phyloP scores from a whole-genome alignment of 2,797 vertebrate genomes.

The Loris lydekkerianus region DNA sequence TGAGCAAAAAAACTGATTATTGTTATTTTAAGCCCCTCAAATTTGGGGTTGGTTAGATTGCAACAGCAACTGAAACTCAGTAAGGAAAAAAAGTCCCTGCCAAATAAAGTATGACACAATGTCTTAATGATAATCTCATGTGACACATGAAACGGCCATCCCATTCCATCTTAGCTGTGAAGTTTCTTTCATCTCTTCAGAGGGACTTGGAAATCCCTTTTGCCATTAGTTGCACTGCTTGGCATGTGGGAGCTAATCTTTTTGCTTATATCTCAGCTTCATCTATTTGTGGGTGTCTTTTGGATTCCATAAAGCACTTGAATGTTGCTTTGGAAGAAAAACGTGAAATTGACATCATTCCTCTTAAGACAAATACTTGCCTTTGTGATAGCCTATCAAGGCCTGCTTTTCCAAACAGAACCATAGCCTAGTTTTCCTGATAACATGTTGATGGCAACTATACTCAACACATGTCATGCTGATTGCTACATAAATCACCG shows the following conservation, averaged over 20 bases:
- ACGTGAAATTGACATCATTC: not conserved
- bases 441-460: not conserved
- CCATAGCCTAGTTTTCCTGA: fast-evolving
- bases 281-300: not conserved
- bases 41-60: not conserved
- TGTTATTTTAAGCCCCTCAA: not conserved
- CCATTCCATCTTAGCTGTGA: not conserved
- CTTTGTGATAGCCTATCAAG: not conserved
- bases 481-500: fast-evolving
- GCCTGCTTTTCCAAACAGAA: not conserved
- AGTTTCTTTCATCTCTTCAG: not conserved
- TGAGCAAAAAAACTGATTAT: not conserved
- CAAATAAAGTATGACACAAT: not conserved
- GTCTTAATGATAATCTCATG: not conserved
- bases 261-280: fast-evolving
- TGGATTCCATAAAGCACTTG: not conserved
- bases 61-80: not conserved
- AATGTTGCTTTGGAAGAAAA: not conserved
- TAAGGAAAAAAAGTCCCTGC: not conserved
- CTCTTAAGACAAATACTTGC: not conserved
- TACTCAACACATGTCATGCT: too few species aligned
- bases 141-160: not conserved
- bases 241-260: fast-evolving
- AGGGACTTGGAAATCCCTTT: not conserved
- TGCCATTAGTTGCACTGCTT: not conserved